Percentiles rank a stretch among this genome's conserved stretches.
These are phyloP conservation scores for Mormyrus proboscirostris DNA, from an alignment of 2,797 vertebrate species.

Conservation along the genomic window DNA sequence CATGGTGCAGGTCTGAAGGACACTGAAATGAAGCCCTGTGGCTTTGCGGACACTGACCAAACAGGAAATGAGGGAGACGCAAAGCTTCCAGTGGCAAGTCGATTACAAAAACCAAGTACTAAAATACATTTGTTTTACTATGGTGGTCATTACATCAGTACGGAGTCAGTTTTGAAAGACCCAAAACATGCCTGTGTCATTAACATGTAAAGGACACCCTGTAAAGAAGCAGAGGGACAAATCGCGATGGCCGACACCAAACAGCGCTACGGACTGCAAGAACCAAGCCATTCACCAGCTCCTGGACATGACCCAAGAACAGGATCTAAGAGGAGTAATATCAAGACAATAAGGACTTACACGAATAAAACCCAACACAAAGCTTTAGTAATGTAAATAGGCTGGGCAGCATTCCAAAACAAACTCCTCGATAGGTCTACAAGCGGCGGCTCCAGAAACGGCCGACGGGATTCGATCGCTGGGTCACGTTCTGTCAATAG, in stretches of 20 bases:
- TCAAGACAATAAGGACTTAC: constrained; percentile 6
- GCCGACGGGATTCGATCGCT: constrained; percentile 27
- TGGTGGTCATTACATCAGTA: neutral
- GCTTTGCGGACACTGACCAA: neutral
- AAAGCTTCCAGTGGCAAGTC: neutral
- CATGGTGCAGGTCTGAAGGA: neutral
- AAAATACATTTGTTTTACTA: neutral
- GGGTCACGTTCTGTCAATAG: constrained; percentile 33
- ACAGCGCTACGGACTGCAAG: neutral
- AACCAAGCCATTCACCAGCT: neutral
- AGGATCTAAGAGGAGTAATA: constrained; percentile 9
- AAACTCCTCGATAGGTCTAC: constrained; percentile 25
- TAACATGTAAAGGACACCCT: neutral
- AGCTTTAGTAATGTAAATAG: constrained; percentile 19
- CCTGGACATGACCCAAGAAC: neutral
- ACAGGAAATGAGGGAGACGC: constrained; percentile 20
- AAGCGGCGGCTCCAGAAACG: constrained; percentile 4
- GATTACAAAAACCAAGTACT: neutral
- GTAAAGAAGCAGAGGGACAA: neutral
- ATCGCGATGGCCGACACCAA: neutral
- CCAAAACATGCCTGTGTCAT: constrained; percentile 1
- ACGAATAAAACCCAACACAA: constrained; percentile 15
- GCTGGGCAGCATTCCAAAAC: constrained; percentile 29
- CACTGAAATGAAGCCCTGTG: neutral
- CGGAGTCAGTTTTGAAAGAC: neutral